Base-by-base conservation (phyloP, 2,113 vertebrate species). In the Lophura nycthemera region DNA sequence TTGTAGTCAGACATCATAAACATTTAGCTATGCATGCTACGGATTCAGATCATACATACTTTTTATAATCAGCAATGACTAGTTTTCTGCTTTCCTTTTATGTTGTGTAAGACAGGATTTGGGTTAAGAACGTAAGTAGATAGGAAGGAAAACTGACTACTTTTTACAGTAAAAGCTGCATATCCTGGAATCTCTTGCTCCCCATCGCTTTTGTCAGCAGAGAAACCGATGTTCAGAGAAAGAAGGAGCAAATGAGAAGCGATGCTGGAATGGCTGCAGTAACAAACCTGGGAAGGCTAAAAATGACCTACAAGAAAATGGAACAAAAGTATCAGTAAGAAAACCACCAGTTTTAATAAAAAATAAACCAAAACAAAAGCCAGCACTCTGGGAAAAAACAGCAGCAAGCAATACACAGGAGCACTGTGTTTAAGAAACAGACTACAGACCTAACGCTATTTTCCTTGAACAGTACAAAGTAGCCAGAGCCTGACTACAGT, bases 71-170 rank as follows among this genome's bases (percentile, higher is more conserved):
- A 54, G 52, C 63, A 89, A 61, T 85, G 45, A 92, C 30, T 20
- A 78, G 47, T 57, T 88, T 88, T 81, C 71, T 90, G 87, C 75
- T 91, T 92, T 69, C 69, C 67, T 57, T 90, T 43, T 86, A 27
- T 47, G 48, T 92, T 95, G 90, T 38, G 88, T 80, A 97, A 97
- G 16, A 78, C 11, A 72, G 29, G 65, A 81, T 90, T 95, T 74
- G 48, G 88, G 43, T 18, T 25, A 86, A 83, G 84, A 95, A 64
- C 4, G 0, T 65, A 81, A 71, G 79, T 29, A 71, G 65, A 72
- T 52, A 77, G 69, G 85, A 92, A 96, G 63, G 30, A 89, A 92
- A 88, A 95, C 40, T 88, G 87, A 91, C 50, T 78, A 6, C 1
- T 45, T 81, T 73, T 94, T 89, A 94, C 89, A 88, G 95, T 90